A percentile compares a stretch with the other conserved stretches of the same genome.
Evolutionary conservation across 2,888 invertebrate species (phyloP).

Genomic region (Aphelenchoides bicaudatus): DNA sequence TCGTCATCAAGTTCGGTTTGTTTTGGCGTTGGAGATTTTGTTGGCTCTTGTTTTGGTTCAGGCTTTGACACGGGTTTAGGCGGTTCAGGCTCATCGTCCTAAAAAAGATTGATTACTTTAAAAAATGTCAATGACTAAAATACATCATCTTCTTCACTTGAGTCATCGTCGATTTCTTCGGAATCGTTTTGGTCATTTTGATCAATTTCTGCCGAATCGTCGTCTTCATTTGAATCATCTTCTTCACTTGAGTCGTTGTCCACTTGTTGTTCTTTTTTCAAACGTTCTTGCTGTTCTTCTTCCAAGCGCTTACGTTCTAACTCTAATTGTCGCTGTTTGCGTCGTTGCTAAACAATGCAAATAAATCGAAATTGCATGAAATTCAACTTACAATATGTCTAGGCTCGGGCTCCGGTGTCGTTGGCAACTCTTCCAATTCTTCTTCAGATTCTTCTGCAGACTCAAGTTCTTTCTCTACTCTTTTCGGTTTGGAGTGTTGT

Average conservation of each 20-base stretch:
- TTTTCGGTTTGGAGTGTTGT: constrained; percentile 16
- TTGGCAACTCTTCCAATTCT: constrained; percentile 17
- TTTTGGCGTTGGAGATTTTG: constrained; percentile 15
- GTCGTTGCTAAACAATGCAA: constrained; percentile 1
- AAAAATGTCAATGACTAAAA: too few species aligned
- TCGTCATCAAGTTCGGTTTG: constrained; percentile 24
- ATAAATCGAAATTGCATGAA: too few species aligned
- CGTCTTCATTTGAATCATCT: constrained; percentile 30
- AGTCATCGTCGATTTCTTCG: constrained; percentile 21
- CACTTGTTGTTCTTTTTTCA: neutral
- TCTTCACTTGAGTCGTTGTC: too few species aligned
- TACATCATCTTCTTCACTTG: constrained; percentile 31
- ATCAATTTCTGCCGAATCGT: constrained; percentile 27
- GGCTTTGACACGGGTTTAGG: too few species aligned
- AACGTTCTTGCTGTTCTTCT: too few species aligned
- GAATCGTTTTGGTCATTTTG: constrained; percentile 28
- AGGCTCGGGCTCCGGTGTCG: constrained; percentile 15
- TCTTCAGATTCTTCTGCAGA: constrained; percentile 17
- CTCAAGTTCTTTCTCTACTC: constrained; percentile 26
- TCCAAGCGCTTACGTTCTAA: neutral
- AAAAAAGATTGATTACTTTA: too few species aligned
- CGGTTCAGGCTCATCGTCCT: constrained; percentile 26
- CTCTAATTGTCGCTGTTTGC: constrained; percentile 24
- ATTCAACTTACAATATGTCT: too few species aligned
- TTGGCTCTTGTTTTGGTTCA: constrained; percentile 11